A percentile compares a stretch with the other conserved stretches of the same genome.
These are phyloP conservation scores for Caenorhabditis latens DNA, from an alignment of 1,140 invertebrate species.

Conservation along the genomic window DNA sequence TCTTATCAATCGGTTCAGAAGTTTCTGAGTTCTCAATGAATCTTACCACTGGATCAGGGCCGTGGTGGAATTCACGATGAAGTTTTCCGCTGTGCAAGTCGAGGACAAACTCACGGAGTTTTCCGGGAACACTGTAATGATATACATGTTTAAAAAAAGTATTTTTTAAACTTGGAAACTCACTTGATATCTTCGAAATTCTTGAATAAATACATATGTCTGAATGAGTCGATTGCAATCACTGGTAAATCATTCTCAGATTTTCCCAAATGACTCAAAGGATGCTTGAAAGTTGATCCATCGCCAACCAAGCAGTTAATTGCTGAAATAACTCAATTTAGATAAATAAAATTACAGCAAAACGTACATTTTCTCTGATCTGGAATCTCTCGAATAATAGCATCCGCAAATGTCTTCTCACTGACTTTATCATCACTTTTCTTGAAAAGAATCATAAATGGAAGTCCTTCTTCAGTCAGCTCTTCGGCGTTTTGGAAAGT, in stretches of 20 bases:
- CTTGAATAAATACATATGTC: constrained; percentile 98
- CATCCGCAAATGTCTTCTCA: constrained; percentile 88
- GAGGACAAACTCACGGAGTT: constrained; percentile 88
- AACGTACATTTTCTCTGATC: constrained; percentile 87
- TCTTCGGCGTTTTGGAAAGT: constrained; percentile 99
- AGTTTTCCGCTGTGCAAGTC: constrained; percentile 97
- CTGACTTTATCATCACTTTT: constrained; percentile 87
- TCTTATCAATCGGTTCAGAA: background rate
- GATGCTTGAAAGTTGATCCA: constrained; percentile 95
- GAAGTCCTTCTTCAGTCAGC: constrained; percentile 96
- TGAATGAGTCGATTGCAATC: constrained; percentile 98
- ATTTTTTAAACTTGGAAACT: constrained; percentile 52
- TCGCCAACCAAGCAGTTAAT: constrained; percentile 97
- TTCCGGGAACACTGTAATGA: constrained; percentile 84
- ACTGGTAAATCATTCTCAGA: constrained; percentile 89
- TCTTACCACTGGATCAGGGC: constrained; percentile 84
- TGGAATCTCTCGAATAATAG: constrained; percentile 85
- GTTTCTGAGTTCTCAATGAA: background rate
- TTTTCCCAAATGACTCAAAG: constrained; percentile 96
- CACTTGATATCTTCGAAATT: constrained; percentile 74
- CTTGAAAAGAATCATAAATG: constrained; percentile 98
- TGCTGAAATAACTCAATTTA: background rate
- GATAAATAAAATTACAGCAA: background rate
- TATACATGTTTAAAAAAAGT: too few species aligned
- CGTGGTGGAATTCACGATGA: constrained; percentile 98